Percentiles rank a stretch among this genome's conserved stretches.
Evolutionary conservation across 2,888 invertebrate species (phyloP).

Genomic region (Parascotia fuliginaria): DNA sequence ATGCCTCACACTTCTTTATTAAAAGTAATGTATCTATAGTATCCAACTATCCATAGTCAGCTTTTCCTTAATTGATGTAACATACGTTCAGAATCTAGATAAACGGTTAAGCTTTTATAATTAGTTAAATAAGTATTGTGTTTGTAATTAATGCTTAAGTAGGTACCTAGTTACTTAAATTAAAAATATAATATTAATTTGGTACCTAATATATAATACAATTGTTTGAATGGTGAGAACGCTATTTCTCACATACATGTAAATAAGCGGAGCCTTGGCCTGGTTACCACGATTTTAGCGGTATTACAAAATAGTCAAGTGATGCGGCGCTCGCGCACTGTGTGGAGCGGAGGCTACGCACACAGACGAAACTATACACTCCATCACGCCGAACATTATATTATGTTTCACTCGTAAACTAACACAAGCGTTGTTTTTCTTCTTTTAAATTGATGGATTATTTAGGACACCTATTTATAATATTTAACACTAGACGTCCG

Average conservation of each 20-base stretch:
- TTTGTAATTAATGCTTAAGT: constrained; percentile 2
- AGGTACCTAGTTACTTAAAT: constrained; percentile 21
- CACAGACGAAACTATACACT: constrained; percentile 1
- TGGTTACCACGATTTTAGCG: constrained; percentile 84
- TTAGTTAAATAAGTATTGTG: not conserved
- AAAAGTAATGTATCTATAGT: too few species aligned
- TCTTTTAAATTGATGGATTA: not conserved
- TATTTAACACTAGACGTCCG: too few species aligned
- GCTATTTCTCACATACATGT: constrained; percentile 83
- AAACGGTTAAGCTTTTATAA: too few species aligned
- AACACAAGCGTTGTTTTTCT: not conserved
- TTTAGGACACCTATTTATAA: not conserved
- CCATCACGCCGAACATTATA: not conserved
- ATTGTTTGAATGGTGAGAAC: constrained; percentile 57
- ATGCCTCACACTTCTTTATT: too few species aligned
- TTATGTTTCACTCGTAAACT: not conserved
- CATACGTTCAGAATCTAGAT: too few species aligned
- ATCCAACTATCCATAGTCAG: too few species aligned
- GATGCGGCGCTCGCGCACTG: constrained; percentile 64
- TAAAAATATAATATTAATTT: constrained; percentile 29
- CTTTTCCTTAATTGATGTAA: too few species aligned
- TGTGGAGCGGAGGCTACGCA: constrained; percentile 26
- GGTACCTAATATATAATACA: constrained; percentile 26
- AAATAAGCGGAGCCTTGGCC: constrained; percentile 82
- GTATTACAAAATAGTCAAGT: constrained; percentile 78